Evolutionary conservation across 2,797 vertebrate species (phyloP).

Genomic region (Sebastes cheni): DNA sequence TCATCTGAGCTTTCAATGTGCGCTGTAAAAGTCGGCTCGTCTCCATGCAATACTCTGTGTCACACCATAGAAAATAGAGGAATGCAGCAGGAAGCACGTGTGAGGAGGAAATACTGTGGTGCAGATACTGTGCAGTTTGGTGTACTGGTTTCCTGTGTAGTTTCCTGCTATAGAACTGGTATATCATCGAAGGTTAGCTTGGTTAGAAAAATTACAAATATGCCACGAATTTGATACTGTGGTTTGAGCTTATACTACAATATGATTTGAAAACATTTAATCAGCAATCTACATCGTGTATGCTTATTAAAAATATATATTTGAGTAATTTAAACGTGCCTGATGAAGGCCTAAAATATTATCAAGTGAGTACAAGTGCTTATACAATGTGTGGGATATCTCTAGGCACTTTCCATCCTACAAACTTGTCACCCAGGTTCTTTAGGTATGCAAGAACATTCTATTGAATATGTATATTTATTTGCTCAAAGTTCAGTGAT

Average conservation of each 20-base stretch:
- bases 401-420: background rate
- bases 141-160: background rate
- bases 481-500: slow-evolving; percentile 1
- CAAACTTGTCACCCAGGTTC: background rate
- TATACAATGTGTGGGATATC: background rate
- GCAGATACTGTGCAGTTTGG: background rate
- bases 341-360: background rate
- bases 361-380: background rate
- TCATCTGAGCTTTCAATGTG: background rate
- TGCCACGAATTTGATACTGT: background rate
- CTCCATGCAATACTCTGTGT: background rate
- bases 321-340: background rate
- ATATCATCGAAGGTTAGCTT: background rate
- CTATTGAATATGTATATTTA: background rate
- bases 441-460: background rate
- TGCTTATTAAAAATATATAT: background rate
- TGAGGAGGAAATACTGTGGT: background rate
- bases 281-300: background rate
- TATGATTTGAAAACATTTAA: background rate
- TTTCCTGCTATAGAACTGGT: background rate
- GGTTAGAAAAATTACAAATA: background rate
- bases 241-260: background rate
- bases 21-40: background rate
- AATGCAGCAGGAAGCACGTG: background rate
- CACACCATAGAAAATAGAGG: background rate